These are phyloP conservation scores for Glyphotaelius pellucidus DNA, from an alignment of 2,888 invertebrate genomes.

Conservation along the genomic window DNA sequence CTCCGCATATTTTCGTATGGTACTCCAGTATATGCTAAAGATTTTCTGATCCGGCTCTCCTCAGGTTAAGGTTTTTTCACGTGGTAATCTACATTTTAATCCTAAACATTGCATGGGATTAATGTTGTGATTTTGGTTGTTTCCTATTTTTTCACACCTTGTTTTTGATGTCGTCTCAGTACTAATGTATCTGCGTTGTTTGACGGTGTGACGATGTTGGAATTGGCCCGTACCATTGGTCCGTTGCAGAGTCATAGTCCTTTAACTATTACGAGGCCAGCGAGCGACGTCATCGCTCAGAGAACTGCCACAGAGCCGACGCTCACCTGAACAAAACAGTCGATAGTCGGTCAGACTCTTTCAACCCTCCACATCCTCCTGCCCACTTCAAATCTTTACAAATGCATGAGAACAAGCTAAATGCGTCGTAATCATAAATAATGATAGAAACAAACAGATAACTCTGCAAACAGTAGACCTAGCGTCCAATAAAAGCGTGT, in stretches of 20 bases:
- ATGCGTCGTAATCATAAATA: not conserved
- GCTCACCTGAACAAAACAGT: slow-evolving; percentile 18
- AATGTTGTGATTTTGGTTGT: no score
- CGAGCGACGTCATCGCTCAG: slow-evolving; percentile 27
- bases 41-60: no score
- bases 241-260: slow-evolving; percentile 17
- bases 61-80: no score
- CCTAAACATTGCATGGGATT: no score
- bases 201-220: not conserved
- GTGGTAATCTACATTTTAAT: no score
- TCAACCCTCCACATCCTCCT: slow-evolving; percentile 2
- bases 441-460: no score
- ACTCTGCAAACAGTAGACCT: no score
- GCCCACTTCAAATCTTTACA: not conserved
- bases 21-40: no score
- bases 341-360: slow-evolving; percentile 12
- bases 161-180: no score
- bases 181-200: not conserved
- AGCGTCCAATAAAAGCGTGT: no score
- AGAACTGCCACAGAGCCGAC: slow-evolving; percentile 1
- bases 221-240: slow-evolving; percentile 16
- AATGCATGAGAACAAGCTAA: not conserved
- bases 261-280: slow-evolving; percentile 33
- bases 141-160: no score
- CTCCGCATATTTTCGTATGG: no score